Conservation (phyloP, 2,888 invertebrate genomes). For the Miltochrista miniata region DNA sequence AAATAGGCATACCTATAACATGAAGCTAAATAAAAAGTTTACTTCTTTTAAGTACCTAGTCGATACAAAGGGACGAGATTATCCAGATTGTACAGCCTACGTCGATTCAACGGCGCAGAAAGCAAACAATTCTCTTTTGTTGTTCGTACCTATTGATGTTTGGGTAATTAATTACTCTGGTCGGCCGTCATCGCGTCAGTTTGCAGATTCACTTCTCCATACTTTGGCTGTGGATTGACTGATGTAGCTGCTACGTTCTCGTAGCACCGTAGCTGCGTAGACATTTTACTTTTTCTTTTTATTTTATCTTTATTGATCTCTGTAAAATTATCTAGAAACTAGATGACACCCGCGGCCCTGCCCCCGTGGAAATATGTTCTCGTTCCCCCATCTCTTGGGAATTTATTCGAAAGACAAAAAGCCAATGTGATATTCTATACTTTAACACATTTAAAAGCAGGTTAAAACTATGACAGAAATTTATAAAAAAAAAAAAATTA, state of each 20-base stretch:
- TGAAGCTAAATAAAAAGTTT: constrained; percentile 71
- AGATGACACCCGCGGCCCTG: too few relatives aligned
- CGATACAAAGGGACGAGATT: constrained; percentile 74
- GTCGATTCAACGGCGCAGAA: constrained; percentile 73
- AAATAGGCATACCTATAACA: constrained; percentile 52
- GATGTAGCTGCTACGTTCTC: constrained; percentile 24
- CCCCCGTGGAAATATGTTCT: too few relatives aligned
- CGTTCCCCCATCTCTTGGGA: too few relatives aligned
- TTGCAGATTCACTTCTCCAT: constrained; percentile 66
- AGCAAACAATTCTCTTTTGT: constrained; percentile 80
- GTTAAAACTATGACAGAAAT: too few relatives aligned
- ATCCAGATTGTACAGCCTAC: constrained; percentile 74
- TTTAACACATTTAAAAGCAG: too few relatives aligned
- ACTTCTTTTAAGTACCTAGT: constrained; percentile 74
- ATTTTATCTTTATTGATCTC: too few relatives aligned
- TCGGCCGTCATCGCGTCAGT: constrained; percentile 66
- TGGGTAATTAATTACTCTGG: constrained; percentile 74
- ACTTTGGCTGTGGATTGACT: constrained; percentile 58
- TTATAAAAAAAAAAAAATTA: too few relatives aligned
- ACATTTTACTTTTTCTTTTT: too few relatives aligned
- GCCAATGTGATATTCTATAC: too few relatives aligned
- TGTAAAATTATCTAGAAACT: too few relatives aligned
- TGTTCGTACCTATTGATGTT: constrained; percentile 70
- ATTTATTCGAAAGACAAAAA: too few relatives aligned
- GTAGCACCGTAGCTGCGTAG: constrained; percentile 6